Conservation (phyloP, 2,797 vertebrate genomes). For the Oreonectes daqikongensis region DNA sequence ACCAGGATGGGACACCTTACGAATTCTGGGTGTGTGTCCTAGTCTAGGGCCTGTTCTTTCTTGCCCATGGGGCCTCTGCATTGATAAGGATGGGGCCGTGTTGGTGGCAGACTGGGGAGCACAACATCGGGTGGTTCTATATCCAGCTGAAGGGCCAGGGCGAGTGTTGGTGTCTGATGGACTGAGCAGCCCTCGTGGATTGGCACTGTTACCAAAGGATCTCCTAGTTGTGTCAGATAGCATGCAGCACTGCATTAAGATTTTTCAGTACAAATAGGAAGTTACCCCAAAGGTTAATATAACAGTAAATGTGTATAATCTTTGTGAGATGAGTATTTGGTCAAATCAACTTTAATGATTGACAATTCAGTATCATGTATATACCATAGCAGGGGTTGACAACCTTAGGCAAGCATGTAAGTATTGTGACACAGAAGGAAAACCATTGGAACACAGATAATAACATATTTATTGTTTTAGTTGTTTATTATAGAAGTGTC, state of each 20-base stretch:
- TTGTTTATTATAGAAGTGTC: neutral
- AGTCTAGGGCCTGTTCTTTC: slow-evolving; percentile 75
- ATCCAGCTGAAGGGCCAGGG: slow-evolving; percentile 71
- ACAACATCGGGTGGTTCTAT: slow-evolving; percentile 75
- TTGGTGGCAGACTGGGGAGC: slow-evolving; percentile 82
- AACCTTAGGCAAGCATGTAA: neutral
- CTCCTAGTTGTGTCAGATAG: slow-evolving; percentile 81
- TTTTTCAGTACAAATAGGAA: slow-evolving; percentile 75
- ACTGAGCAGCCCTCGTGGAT: slow-evolving; percentile 79
- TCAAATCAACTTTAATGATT: neutral
- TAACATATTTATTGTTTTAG: neutral
- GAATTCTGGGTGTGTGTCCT: slow-evolving; percentile 75
- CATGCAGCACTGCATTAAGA: slow-evolving; percentile 84
- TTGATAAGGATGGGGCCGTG: slow-evolving; percentile 77
- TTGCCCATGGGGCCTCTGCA: slow-evolving; percentile 82
- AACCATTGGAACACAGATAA: neutral
- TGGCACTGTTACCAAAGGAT: slow-evolving; percentile 74
- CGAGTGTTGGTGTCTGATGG: slow-evolving; percentile 70
- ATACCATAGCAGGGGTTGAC: neutral
- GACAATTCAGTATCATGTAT: neutral
- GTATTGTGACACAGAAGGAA: neutral
- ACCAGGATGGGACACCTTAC: slow-evolving; percentile 76
- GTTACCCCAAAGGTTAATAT: neutral
- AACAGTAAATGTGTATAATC: neutral
- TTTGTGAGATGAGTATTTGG: neutral